phyloP scores from a whole-genome alignment of 2,113 vertebrate species.

The Cyanoliseus patagonus region DNA sequence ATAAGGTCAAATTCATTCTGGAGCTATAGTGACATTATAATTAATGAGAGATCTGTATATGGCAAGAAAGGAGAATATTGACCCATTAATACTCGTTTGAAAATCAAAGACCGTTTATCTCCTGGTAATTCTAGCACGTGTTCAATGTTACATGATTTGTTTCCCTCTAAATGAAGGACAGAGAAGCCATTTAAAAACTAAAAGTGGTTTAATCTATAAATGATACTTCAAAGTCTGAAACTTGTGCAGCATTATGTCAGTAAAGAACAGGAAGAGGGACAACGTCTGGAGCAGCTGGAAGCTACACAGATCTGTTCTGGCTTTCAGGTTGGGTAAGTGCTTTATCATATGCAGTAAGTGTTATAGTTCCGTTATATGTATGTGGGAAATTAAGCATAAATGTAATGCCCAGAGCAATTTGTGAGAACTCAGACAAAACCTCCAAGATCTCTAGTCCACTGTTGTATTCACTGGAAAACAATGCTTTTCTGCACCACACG shows the following conservation, averaged over 20 bases:
- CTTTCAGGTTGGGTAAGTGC: background rate
- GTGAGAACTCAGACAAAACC: background rate
- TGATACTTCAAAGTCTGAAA: background rate
- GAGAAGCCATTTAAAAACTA: constrained; percentile 17
- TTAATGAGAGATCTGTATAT: constrained; percentile 51
- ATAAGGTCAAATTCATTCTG: constrained; percentile 60
- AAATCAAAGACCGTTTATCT: constrained; percentile 55
- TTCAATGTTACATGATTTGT: background rate
- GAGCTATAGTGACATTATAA: background rate
- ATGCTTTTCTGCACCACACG: background rate
- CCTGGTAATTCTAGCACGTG: background rate
- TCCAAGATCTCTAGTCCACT: background rate
- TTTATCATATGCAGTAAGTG: background rate
- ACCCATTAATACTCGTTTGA: constrained; percentile 45
- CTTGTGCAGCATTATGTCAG: background rate
- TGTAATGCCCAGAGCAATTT: background rate
- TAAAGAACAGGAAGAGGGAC: background rate
- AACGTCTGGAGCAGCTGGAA: background rate
- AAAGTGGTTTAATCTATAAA: background rate
- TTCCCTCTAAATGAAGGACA: constrained; percentile 8
- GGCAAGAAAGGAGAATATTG: constrained; percentile 43
- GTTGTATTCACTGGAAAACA: background rate
- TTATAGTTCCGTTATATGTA: background rate
- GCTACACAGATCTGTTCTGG: background rate
- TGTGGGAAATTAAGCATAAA: background rate